Conservation (phyloP, 1,140 invertebrate species). For the Diplogasteroides magnus region DNA sequence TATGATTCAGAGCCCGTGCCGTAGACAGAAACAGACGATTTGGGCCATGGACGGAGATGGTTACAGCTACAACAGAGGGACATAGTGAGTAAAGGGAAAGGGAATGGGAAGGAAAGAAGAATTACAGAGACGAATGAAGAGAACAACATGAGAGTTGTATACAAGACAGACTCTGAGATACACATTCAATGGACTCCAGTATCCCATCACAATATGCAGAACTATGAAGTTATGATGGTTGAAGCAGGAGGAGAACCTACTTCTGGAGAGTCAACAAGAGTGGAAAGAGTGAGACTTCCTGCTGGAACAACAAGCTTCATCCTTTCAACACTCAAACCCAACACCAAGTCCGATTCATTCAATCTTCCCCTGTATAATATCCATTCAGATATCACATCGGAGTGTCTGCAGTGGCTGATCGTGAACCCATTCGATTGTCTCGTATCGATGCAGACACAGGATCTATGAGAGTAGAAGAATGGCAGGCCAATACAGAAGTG, state of each 20-base stretch:
- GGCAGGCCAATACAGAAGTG: conserved; percentile 40
- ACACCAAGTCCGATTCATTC: conserved; percentile 37
- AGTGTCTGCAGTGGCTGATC: conserved; percentile 54
- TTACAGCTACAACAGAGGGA: conserved; percentile 48
- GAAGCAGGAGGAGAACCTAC: conserved; percentile 31
- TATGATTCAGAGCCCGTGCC: conserved; percentile 37
- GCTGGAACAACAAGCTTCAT: conserved; percentile 32
- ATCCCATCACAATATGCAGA: conserved; percentile 46
- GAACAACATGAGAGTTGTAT: conserved; percentile 40
- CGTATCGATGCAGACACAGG: conserved; percentile 32
- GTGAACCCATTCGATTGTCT: conserved; percentile 49
- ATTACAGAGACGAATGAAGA: conserved; percentile 39
- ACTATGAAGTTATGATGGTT: conserved; percentile 46
- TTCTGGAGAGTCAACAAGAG: conserved; percentile 19
- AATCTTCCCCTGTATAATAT: background rate
- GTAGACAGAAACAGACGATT: conserved; percentile 41
- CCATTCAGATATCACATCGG: conserved; percentile 28
- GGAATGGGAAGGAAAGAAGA: no score
- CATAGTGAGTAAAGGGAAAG: conserved; percentile 42
- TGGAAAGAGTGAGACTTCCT: conserved; percentile 44
- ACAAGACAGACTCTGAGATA: conserved; percentile 42
- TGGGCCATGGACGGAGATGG: conserved; percentile 49
- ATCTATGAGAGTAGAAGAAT: conserved; percentile 15
- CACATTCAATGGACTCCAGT: conserved; percentile 46
- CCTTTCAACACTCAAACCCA: conserved; percentile 44